Conservation (phyloP, 2,888 invertebrate species). For the Dryomyza anilis region DNA sequence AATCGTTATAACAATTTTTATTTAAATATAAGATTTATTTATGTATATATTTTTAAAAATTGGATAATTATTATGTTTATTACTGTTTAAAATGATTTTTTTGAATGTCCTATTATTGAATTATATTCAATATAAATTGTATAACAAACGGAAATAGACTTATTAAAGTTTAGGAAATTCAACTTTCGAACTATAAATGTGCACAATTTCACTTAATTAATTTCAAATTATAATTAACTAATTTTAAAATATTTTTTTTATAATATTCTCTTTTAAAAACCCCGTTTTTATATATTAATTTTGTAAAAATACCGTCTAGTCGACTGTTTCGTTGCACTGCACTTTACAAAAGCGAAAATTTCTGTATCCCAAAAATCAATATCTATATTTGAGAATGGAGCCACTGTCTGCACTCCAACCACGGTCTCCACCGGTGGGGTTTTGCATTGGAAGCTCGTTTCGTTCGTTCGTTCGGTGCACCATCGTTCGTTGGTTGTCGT, state of each 20-base stretch:
- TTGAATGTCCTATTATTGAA: too few species aligned
- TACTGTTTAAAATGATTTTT: too few species aligned
- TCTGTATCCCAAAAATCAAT: slow-evolving; percentile 54
- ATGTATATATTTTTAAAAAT: too few species aligned
- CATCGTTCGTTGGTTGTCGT: slow-evolving; percentile 23
- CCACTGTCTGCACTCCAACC: slow-evolving; percentile 27
- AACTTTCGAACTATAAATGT: background rate
- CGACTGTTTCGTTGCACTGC: slow-evolving; percentile 28
- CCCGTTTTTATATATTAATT: slow-evolving; percentile 28
- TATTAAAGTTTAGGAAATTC: background rate
- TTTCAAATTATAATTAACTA: background rate
- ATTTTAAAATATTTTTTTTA: slow-evolving; percentile 1
- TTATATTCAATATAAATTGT: too few species aligned
- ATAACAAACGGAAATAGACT: background rate
- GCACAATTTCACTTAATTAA: background rate
- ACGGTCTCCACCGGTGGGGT: slow-evolving; percentile 5
- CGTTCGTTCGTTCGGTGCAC: slow-evolving; percentile 1
- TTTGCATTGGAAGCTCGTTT: slow-evolving; percentile 18
- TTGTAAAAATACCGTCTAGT: slow-evolving; percentile 21
- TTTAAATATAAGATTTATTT: too few species aligned
- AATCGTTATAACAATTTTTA: too few species aligned
- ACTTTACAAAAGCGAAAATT: slow-evolving; percentile 34
- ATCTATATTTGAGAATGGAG: slow-evolving; percentile 38
- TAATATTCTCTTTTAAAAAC: slow-evolving; percentile 13
- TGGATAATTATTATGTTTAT: too few species aligned